Conservation (phyloP, 2,797 vertebrate genomes). For the Enteromius paludinosus region DNA sequence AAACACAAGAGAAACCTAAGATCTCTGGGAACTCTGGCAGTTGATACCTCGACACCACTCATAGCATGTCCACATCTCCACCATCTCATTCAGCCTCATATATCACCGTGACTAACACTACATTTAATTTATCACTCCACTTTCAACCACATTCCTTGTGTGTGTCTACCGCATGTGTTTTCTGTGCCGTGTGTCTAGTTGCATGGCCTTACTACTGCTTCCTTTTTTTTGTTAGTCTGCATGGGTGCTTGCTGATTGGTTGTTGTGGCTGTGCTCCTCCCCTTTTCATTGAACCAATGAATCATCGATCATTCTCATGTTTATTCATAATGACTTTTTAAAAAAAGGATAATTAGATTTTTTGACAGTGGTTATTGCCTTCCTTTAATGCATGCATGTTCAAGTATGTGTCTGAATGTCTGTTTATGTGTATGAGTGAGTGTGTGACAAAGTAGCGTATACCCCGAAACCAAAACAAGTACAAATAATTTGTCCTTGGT, state of each 20-base stretch:
- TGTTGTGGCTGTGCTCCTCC: slow-evolving; percentile 45
- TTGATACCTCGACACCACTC: slow-evolving; percentile 88
- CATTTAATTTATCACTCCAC: slow-evolving; percentile 52
- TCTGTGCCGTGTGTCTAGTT: slow-evolving; percentile 65
- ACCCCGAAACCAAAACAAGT: slow-evolving; percentile 83
- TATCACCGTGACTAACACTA: slow-evolving; percentile 36
- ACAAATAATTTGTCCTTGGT: slow-evolving; percentile 83
- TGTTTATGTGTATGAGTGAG: slow-evolving; percentile 63
- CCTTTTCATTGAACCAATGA: slow-evolving; percentile 66
- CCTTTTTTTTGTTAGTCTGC: slow-evolving; percentile 45
- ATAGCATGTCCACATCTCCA: slow-evolving; percentile 87
- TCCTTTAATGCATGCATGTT: slow-evolving; percentile 76
- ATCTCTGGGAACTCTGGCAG: slow-evolving; percentile 85
- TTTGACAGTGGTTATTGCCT: slow-evolving; percentile 70
- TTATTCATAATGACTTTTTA: slow-evolving; percentile 69
- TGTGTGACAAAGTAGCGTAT: slow-evolving; percentile 79
- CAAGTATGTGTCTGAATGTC: slow-evolving; percentile 56
- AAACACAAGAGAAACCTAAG: slow-evolving; percentile 27
- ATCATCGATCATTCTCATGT: slow-evolving; percentile 71
- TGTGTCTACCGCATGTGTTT: slow-evolving; percentile 68
- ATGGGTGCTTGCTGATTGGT: slow-evolving; percentile 59
- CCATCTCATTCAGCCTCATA: slow-evolving; percentile 28
- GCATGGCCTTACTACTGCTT: slow-evolving; percentile 2
- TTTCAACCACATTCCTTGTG: slow-evolving; percentile 51
- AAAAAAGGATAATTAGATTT: slow-evolving; percentile 74